Evolutionary conservation across 2,113 vertebrate species (phyloP), one percentile per base, ranked within the genome.

Genomic region (Prietella phreatophila): DNA sequence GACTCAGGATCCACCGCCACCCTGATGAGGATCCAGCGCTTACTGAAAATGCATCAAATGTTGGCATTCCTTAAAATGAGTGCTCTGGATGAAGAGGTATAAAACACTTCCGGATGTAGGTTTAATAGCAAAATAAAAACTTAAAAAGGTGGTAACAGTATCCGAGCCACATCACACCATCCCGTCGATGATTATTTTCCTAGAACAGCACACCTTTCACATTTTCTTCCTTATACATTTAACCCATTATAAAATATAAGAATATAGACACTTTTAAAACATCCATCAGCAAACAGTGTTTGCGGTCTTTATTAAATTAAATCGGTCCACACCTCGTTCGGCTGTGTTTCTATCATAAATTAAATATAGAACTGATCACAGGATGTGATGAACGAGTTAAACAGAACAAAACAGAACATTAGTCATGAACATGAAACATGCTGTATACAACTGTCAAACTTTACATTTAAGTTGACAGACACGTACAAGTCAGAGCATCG

Each of bases 261-360:
- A 33, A 76, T 2, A 11, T 1, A 67, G 3, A 33, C 71, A 42
- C 20, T 39, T 55, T 80, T 85, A 88, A 88, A 80, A 39, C 22
- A 60, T 47, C 47, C n/a, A 78, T 87, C 56, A 47, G 39, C 36
- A 76, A 83, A 69, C 55, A 33, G 47, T 36, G 39, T 42, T 85
- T 81, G 83, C 83, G 19, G 84, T 76, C 76, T 87, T 88, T 88
- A 88, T 88, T 88, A 56, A 88, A 84, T 84, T 8, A 84, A 50
- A 84, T 36, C 15, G 10, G 6, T 39, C n/a, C 19, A 30, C 30
- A 65, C 67, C 17, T 67, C 58, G 22, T 83, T 63, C 7, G 71
- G 42, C 82, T 22, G 17, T 11, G 15, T 63, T 53, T 13, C 39
- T 30, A 60, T 81, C 53, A 58, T 58, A 81, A 87, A 78, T 67